phyloP scores from a whole-genome alignment of 1,140 invertebrate genomes.

The Drosophila nasuta region DNA sequence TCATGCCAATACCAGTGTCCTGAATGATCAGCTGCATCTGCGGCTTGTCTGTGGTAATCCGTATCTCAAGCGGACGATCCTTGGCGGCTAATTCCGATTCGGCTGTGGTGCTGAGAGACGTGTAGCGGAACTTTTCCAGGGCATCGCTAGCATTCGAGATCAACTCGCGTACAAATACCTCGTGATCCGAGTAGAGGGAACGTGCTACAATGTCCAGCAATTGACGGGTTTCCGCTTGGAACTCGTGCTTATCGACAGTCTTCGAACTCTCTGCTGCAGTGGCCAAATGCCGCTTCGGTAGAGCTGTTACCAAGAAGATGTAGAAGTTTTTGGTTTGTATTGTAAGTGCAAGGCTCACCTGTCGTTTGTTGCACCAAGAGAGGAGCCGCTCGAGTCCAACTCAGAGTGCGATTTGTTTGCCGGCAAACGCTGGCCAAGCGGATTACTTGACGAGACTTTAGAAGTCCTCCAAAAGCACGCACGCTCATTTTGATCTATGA shows the following conservation, averaged over 20 bases:
- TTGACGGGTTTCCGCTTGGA: conserved; percentile 98
- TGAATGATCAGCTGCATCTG: conserved; percentile 94
- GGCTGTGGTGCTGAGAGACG: conserved; percentile 87
- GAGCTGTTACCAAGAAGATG: neutral
- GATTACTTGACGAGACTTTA: conserved; percentile 23
- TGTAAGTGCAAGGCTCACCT: neutral
- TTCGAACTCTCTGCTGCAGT: conserved; percentile 39
- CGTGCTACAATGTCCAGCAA: conserved; percentile 98
- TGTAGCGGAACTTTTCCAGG: conserved; percentile 95
- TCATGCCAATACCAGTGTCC: conserved; percentile 98
- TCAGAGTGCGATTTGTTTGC: conserved; percentile 21
- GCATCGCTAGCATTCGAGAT: conserved; percentile 99
- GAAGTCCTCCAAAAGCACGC: conserved; percentile 27
- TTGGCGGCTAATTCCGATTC: conserved; percentile 83
- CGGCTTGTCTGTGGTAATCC: conserved; percentile 95
- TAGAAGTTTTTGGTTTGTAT: neutral
- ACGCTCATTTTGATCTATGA: conserved; percentile 13
- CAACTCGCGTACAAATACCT: conserved; percentile 97
- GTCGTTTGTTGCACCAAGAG: neutral
- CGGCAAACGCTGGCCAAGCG: conserved; percentile 14
- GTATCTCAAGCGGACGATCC: conserved; percentile 92
- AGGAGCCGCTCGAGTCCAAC: neutral
- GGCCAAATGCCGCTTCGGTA: conserved; percentile 32
- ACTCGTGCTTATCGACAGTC: conserved; percentile 89
- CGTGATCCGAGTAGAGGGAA: conserved; percentile 98